phyloP scores from a whole-genome alignment of 1,140 invertebrate species.

The Drosophila repletoides region DNA sequence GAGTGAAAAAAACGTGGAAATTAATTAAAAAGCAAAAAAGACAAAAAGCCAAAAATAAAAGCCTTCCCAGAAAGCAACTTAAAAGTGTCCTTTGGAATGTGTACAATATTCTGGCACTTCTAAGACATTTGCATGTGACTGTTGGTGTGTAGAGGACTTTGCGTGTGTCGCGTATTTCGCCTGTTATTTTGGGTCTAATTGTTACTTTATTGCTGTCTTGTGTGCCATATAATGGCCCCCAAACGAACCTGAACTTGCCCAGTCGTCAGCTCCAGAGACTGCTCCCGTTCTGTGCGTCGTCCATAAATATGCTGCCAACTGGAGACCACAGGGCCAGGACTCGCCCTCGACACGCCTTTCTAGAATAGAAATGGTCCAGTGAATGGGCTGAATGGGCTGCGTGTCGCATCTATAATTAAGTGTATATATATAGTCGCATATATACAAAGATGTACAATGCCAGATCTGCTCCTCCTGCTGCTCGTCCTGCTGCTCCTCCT shows the following conservation, averaged over 20 bases:
- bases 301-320: conserved; percentile 44
- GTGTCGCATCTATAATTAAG: conserved; percentile 79
- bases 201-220: conserved; percentile 58
- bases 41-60: too few species aligned
- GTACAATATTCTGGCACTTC: neutral
- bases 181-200: conserved; percentile 53
- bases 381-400: conserved; percentile 38
- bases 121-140: conserved; percentile 2
- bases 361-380: conserved; percentile 16
- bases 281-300: neutral
- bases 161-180: conserved; percentile 34
- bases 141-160: neutral
- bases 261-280: conserved; percentile 21
- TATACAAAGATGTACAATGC: neutral
- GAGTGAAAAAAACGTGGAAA: neutral
- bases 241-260: conserved; percentile 12
- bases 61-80: neutral
- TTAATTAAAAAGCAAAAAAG: too few species aligned
- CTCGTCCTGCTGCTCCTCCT: neutral
- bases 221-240: conserved; percentile 17
- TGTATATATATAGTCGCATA: conserved; percentile 54
- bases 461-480: too few species aligned
- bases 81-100: neutral
- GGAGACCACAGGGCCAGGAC: conserved; percentile 5
- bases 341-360: conserved; percentile 12